Evolutionary conservation across 2,888 invertebrate genomes (phyloP), one percentile per base, ranked within the genome.

Genomic region (Trachelus iudaicus): DNA sequence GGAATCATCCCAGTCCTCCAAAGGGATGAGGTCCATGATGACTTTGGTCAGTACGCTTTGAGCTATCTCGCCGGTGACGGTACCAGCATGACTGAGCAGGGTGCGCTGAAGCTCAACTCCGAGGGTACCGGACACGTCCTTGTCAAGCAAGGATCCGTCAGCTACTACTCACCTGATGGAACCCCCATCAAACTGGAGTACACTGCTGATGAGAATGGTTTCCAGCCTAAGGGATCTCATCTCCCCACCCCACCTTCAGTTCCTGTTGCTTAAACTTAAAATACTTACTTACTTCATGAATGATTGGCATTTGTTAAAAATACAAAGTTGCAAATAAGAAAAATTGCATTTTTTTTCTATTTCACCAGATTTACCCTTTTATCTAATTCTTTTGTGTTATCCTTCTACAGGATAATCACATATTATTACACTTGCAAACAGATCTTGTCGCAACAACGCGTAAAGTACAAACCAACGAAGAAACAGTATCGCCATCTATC

Each of bases 121-220:
- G 82, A 84, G 3, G 81, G 81, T 9, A 81, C 37, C 56, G 85
- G 80, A 73, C 75, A 79, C 69, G 83, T 85, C 37, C 79, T 85
- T 34, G 83, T 85, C 68, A 84, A 87, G 79, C 76, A 83, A 40
- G 85, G 85, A n/a, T 79, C 83, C 69, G 80, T 81, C 79, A 80
- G 81, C 33, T 86, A 86, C 81, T 81, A 75, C 37, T 76, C 82
- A 69, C 86, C 85, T 11, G 84, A 84, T 33, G 85, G 84, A 34
- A 80, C 69, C 13, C 81, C 81, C 73, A 81, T 86, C 81, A 73
- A 76, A 15, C 75, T 84, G 73, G 79, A 79, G 1, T 86, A 83
- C 79, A 76, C 82, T 75, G 83, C 86, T 33, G 85, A 86, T 75
- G 80, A 77, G 69, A 77, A 81, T 30, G 83, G 83, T 31, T 83